Base-by-base conservation (phyloP, 2,888 invertebrate species). In the Limnephilus marmoratus region DNA sequence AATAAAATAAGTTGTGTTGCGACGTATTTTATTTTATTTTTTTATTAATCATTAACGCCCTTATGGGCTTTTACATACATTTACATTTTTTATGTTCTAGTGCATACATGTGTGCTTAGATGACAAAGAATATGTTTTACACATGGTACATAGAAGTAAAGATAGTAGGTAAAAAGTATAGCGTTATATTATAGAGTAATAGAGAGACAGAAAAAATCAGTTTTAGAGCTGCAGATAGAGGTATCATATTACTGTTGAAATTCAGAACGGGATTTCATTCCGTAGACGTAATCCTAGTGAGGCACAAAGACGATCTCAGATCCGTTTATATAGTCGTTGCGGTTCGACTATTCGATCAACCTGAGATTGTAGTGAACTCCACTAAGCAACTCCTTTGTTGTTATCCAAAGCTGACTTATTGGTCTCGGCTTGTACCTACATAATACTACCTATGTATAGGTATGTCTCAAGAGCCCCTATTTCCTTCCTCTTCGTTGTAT, bases 331-430 rank as follows among this genome's bases (percentile, higher is more conserved):
- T 82, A 34, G 31, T 34, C 18, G 82, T 34, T 34, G 82, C 82
- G 31, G 88, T 68, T 53, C 18, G 88, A 68, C 88, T 88, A 29
- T 86, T 68, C 88, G 68, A 88, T 88, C 88, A 88, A 88, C 53
- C 18, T 88, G 68, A n/a, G 34, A 68, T 88, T 68, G 88, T 53
- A 88, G 80, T 24, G 68, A 41, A 86, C 15, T 83, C 83, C 37
- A 68, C 68, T 68, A 82, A 34, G 31, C 45, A 88, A 53, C 18
- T 88, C 88, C 88, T 88, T 88, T 88, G 88, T 88, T 88, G 88
- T 68, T 88, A 88, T 88, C 80, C 34, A 34, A 88, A 88, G 88
- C 88, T 53, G 88, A 88, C 88, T 88, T 88, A 88, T 88, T 88
- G 88, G 88, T 88, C 68, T 34, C 80, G 31, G 88, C 18, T 88